These are phyloP conservation scores for Acrossocheilus wenchowensis DNA, from an alignment of 2,797 vertebrate genomes.

Conservation along the genomic window DNA sequence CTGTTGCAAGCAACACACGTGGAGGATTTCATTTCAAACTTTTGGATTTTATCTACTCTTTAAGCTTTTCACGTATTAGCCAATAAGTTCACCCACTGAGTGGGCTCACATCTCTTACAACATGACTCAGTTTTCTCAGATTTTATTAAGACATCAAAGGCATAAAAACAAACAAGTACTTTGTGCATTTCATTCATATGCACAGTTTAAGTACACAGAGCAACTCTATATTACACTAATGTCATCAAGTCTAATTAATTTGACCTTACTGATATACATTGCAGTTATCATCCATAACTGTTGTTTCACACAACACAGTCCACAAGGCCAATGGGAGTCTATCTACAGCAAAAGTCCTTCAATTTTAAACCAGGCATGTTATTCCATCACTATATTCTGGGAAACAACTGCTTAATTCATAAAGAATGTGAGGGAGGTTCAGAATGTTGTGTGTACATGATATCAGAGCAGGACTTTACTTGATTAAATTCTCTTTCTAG, in stretches of 20 bases:
- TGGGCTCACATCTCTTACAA: conserved; percentile 18
- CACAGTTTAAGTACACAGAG: background rate
- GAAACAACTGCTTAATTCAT: conserved; percentile 22
- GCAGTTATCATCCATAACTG: background rate
- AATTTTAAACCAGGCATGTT: background rate
- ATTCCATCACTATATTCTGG: background rate
- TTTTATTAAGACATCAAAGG: conserved; percentile 1
- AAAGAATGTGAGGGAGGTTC: conserved; percentile 10
- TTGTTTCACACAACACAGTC: background rate
- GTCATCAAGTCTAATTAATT: background rate
- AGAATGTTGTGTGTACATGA: conserved; percentile 6
- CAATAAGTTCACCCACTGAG: conserved; percentile 28
- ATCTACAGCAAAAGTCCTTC: background rate
- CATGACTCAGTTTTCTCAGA: conserved; percentile 13
- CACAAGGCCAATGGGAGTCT: background rate
- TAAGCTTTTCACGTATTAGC: background rate
- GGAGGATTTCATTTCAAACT: background rate
- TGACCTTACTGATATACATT: background rate
- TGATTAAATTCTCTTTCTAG: conserved; percentile 27
- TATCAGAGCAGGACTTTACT: conserved; percentile 28
- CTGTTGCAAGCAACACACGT: background rate
- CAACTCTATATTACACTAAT: background rate
- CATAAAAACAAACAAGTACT: background rate
- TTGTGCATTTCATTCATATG: background rate
- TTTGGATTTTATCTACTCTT: background rate